These are phyloP conservation scores for Lophochroa leadbeateri DNA, from an alignment of 2,113 vertebrate genomes.

Conservation along the genomic window DNA sequence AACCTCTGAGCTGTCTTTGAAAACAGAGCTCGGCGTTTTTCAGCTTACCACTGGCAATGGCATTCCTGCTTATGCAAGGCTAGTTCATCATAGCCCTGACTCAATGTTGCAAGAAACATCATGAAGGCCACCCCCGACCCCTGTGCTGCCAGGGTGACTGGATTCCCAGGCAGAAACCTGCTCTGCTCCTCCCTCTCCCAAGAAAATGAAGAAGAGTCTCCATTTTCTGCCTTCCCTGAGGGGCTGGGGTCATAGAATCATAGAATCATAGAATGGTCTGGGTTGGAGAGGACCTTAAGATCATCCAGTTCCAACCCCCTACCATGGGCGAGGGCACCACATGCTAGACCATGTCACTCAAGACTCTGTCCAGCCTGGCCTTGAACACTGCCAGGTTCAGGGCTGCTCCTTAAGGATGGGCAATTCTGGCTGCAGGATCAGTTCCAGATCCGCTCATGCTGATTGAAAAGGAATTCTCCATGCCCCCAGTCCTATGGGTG, in stretches of 20 bases:
- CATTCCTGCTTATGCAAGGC: slow-evolving; percentile 60
- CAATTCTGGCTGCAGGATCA: background rate
- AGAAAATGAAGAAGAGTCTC: slow-evolving; percentile 4
- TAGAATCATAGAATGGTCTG: background rate
- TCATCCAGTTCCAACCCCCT: background rate
- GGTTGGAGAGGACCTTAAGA: background rate
- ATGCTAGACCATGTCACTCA: background rate
- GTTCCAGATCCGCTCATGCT: background rate
- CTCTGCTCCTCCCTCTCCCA: background rate
- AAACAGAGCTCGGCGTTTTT: slow-evolving; percentile 49
- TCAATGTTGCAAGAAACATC: slow-evolving; percentile 11
- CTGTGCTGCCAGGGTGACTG: slow-evolving; percentile 16
- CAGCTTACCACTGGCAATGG: slow-evolving; percentile 21
- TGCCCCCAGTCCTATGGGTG: background rate
- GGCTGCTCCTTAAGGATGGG: background rate
- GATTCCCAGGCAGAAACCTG: background rate
- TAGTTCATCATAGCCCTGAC: slow-evolving; percentile 48
- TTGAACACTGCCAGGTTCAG: background rate
- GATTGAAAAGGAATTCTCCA: background rate
- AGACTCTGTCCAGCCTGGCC: background rate
- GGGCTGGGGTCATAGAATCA: background rate
- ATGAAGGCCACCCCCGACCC: slow-evolving; percentile 39
- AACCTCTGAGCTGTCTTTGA: slow-evolving; percentile 68
- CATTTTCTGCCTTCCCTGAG: background rate
- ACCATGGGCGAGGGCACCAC: background rate